Percentiles rank a stretch among this genome's conserved stretches.
Evolutionary conservation across 2,113 vertebrate species (phyloP).

Genomic region (Melierax canorus): DNA sequence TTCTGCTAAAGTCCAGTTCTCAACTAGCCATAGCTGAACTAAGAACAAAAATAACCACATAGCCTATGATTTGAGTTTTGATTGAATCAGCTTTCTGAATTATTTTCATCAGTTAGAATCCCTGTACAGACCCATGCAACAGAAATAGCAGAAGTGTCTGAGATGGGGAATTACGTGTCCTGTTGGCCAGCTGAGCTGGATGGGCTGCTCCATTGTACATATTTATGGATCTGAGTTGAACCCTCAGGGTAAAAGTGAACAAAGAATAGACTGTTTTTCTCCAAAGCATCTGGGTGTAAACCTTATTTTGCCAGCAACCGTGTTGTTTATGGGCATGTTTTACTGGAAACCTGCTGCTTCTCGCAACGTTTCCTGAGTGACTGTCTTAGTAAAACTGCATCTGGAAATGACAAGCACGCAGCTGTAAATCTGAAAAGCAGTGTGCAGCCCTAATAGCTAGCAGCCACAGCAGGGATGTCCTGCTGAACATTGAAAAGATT

Average conservation of each 20-base stretch:
- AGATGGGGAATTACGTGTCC: not conserved
- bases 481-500: slow-evolving; percentile 67
- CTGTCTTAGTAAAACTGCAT: slow-evolving; percentile 79
- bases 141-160: not conserved
- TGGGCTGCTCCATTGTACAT: slow-evolving; percentile 17
- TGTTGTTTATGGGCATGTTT: slow-evolving; percentile 81
- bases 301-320: slow-evolving; percentile 73
- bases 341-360: slow-evolving; percentile 81
- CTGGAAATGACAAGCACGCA: slow-evolving; percentile 77
- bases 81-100: not conserved
- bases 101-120: not conserved
- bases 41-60: not conserved
- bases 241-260: slow-evolving; percentile 67
- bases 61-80: not conserved
- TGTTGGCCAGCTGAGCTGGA: not conserved
- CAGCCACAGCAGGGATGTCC: slow-evolving; percentile 63
- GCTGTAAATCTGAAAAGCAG: slow-evolving; percentile 78
- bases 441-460: slow-evolving; percentile 75
- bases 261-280: slow-evolving; percentile 71
- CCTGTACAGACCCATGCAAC: not conserved
- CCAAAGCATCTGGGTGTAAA: slow-evolving; percentile 74
- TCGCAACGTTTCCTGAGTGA: slow-evolving; percentile 76
- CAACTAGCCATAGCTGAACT: not conserved
- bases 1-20: not conserved
- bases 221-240: slow-evolving; percentile 43